Conservation (phyloP, 2,888 invertebrate genomes). For the Acanthosepion esculentum region DNA sequence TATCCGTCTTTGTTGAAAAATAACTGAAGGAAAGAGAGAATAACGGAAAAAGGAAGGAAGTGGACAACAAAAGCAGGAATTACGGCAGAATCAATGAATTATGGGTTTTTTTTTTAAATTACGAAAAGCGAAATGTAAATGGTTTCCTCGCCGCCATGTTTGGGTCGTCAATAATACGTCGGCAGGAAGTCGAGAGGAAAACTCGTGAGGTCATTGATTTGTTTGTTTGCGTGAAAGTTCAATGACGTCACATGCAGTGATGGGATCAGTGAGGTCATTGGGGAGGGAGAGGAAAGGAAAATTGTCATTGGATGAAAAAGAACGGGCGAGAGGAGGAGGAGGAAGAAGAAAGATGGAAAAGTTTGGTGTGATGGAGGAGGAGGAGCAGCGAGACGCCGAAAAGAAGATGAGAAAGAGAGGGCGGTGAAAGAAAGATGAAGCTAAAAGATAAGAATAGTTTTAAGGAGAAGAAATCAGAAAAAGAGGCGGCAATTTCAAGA, state of each 20-base stretch:
- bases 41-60: too few species aligned
- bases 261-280: background rate
- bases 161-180: background rate
- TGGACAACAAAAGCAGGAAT: too few species aligned
- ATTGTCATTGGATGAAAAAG: background rate
- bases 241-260: conserved; percentile 15
- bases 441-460: background rate
- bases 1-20: too few species aligned
- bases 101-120: background rate
- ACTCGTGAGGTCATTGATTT: background rate
- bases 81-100: too few species aligned
- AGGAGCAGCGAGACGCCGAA: background rate
- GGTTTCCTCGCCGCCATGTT: background rate
- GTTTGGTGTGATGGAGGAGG: background rate
- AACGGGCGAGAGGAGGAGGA: background rate
- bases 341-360: background rate
- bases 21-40: too few species aligned
- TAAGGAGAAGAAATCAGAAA: too few species aligned
- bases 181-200: conserved; percentile 14
- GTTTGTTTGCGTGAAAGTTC: background rate
- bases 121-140: background rate
- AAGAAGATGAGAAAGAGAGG: background rate
- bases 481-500: too few species aligned
- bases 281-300: background rate
- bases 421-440: background rate